Conservation (phyloP, 92 coral and sea anemone genomes). For the Paragorgia papillata region DNA sequence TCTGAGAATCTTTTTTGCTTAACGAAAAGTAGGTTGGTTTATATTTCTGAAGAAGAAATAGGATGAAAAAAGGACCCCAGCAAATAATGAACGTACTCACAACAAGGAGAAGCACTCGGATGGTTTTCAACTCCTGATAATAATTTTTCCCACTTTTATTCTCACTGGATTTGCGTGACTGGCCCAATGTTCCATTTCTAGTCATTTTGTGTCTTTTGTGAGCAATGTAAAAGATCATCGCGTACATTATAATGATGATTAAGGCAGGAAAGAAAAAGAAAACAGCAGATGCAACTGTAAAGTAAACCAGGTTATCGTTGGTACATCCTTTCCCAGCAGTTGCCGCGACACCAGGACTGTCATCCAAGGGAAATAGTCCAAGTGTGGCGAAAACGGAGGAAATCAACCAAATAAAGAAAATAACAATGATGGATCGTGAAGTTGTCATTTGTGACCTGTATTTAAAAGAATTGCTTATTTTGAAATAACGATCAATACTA, state of each 20-base stretch:
- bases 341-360: constrained; percentile 20
- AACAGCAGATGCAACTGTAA: constrained; percentile 20
- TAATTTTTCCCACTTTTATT: background rate
- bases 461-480: constrained; percentile 34
- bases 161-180: background rate
- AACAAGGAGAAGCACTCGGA: constrained; percentile 80
- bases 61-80: constrained; percentile 88
- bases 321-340: constrained; percentile 28
- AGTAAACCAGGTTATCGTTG: constrained; percentile 37
- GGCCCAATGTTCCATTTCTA: constrained; percentile 41
- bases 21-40: constrained; percentile 9
- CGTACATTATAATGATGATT: constrained; percentile 30
- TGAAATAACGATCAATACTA: constrained; percentile 39
- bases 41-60: constrained; percentile 67
- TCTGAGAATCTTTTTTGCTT: background rate
- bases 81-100: constrained; percentile 85
- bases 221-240: constrained; percentile 39
- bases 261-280: constrained; percentile 39
- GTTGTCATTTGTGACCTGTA: constrained; percentile 36
- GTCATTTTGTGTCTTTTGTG: constrained; percentile 43
- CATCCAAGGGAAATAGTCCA: constrained; percentile 34
- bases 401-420: constrained; percentile 41
- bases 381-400: constrained; percentile 40
- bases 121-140: constrained; percentile 77
- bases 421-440: constrained; percentile 14